Conservation (phyloP, 2,888 invertebrate genomes). For the Gastrophysa polygoni region DNA sequence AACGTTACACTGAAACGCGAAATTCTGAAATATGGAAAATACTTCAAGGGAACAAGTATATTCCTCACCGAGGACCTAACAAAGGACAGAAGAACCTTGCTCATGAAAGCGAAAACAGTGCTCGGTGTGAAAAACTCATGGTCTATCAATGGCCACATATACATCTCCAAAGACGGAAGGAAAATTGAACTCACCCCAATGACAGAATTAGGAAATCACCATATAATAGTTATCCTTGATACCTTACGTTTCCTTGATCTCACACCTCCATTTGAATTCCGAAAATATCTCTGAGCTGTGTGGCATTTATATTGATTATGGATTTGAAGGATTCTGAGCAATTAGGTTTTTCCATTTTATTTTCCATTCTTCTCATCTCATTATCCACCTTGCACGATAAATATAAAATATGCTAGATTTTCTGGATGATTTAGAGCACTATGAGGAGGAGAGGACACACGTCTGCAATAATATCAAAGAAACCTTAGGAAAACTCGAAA, state of each 20-base stretch:
- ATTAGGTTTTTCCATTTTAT: neutral
- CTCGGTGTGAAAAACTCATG: conserved; percentile 2
- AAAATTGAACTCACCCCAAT: neutral
- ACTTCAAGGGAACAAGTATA: neutral
- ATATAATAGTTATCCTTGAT: conserved; percentile 1
- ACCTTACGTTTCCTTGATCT: too few relatives aligned
- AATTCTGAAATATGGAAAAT: too few relatives aligned
- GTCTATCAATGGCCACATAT: conserved; percentile 6
- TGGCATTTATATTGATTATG: too few relatives aligned
- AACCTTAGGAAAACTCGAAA: conserved; percentile 1
- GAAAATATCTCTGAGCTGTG: too few relatives aligned
- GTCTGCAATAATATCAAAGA: conserved; percentile 3
- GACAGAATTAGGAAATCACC: neutral
- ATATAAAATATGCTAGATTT: conserved; percentile 1
- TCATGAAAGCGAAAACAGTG: neutral
- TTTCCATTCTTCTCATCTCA: neutral
- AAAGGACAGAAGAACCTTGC: conserved; percentile 6
- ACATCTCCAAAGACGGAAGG: conserved; percentile 4
- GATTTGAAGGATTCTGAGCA: too few relatives aligned
- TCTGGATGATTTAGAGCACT: conserved; percentile 8
- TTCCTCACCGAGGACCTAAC: conserved; percentile 6
- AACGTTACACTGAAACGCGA: too few relatives aligned
- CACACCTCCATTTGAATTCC: too few relatives aligned
- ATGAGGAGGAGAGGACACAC: conserved; percentile 10
- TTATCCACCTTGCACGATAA: neutral